These are phyloP conservation scores for Echeneis naucrates DNA, from an alignment of 2,797 vertebrate genomes.

Conservation along the genomic window DNA sequence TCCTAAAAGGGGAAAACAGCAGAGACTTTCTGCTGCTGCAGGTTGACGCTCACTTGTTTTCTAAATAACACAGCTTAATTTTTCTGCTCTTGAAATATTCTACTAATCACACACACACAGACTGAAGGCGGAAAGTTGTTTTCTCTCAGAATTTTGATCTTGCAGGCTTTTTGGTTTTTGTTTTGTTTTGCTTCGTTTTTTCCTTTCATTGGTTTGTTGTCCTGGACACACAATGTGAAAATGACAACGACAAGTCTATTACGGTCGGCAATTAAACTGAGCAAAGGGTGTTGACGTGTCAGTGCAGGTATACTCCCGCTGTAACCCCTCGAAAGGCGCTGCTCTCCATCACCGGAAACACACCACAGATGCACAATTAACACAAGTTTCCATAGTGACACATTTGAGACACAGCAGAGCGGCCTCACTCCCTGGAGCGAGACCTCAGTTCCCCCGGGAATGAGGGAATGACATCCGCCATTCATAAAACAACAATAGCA, in stretches of 20 bases:
- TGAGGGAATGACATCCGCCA: slow-evolving; percentile 36
- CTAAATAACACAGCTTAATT: slow-evolving; percentile 28
- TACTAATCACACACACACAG: slow-evolving; percentile 11
- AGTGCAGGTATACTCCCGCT: slow-evolving; percentile 32
- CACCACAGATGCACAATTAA: slow-evolving; percentile 15
- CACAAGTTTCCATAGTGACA: slow-evolving; percentile 51
- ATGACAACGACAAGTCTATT: slow-evolving; percentile 29
- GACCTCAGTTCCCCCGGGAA: slow-evolving; percentile 26
- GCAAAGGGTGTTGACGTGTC: slow-evolving; percentile 32
- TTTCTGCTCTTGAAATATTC: slow-evolving; percentile 3
- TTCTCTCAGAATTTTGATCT: slow-evolving; percentile 33
- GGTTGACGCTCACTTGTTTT: slow-evolving; percentile 24
- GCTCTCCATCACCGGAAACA: slow-evolving; percentile 39
- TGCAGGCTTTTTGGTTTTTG: background rate
- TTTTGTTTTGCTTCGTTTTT: background rate
- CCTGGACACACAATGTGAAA: slow-evolving; percentile 22
- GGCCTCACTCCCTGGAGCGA: slow-evolving; percentile 21
- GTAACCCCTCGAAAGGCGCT: slow-evolving; percentile 11
- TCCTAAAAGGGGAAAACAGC: slow-evolving; percentile 23
- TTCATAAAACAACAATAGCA: slow-evolving; percentile 51
- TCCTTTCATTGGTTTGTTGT: slow-evolving; percentile 26
- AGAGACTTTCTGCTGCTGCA: slow-evolving; percentile 28
- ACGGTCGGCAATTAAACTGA: slow-evolving; percentile 30
- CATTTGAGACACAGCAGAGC: slow-evolving; percentile 42
- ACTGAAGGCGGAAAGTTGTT: slow-evolving; percentile 31